These are phyloP conservation scores for Poeciliopsis turneri DNA, from an alignment of 2,797 vertebrate species.

Conservation along the genomic window DNA sequence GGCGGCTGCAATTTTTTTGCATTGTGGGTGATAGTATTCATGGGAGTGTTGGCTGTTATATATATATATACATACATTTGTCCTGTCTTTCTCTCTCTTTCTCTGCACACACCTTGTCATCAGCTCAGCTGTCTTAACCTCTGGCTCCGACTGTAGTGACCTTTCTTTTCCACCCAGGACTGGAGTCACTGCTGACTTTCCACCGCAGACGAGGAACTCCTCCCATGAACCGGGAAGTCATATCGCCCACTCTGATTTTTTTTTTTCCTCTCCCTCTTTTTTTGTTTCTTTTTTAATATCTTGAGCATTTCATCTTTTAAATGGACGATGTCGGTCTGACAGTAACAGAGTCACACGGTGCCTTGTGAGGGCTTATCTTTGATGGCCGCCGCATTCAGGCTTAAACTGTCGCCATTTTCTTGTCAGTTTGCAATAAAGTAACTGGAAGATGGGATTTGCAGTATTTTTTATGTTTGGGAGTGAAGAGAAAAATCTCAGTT, in stretches of 20 bases:
- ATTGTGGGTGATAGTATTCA: too few relatives aligned
- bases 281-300: background rate
- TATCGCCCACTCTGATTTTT: slow-evolving; percentile 32
- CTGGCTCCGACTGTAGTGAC: slow-evolving; percentile 55
- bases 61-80: too few relatives aligned
- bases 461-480: background rate
- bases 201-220: slow-evolving; percentile 43
- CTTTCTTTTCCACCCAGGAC: slow-evolving; percentile 57
- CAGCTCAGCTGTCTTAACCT: slow-evolving; percentile 53
- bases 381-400: background rate
- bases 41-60: background rate
- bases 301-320: slow-evolving; percentile 19
- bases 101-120: slow-evolving; percentile 46
- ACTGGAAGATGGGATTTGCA: background rate
- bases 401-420: background rate
- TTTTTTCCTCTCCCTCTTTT: background rate
- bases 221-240: slow-evolving; percentile 50
- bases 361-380: background rate
- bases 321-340: background rate
- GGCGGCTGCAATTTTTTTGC: background rate
- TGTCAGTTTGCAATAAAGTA: background rate
- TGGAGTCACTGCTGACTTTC: slow-evolving; percentile 46
- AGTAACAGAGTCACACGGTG: slow-evolving; percentile 12
- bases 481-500: background rate
- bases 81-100: background rate